phyloP scores from a whole-genome alignment of 2,113 vertebrate genomes.

The Gopherus flavomarginatus region DNA sequence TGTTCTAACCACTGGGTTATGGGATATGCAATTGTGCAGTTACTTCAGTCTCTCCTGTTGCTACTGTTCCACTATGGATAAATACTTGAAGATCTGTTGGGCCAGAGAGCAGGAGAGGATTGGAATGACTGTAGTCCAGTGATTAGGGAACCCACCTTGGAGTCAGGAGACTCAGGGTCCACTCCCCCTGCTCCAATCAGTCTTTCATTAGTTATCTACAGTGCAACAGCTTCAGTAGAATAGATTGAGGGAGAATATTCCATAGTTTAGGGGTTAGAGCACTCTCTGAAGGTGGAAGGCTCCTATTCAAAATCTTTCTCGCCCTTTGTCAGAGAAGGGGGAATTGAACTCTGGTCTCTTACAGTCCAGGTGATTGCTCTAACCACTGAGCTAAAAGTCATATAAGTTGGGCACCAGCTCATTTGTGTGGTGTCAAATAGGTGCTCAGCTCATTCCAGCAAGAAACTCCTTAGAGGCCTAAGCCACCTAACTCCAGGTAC shows the following conservation, averaged over 20 bases:
- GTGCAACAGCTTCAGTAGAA: background rate
- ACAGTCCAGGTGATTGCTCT: background rate
- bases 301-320: too few relatives aligned
- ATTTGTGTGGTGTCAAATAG: background rate
- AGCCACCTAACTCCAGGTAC: background rate
- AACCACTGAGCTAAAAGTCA: background rate
- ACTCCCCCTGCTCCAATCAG: too few relatives aligned
- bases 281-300: background rate
- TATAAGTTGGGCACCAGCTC: background rate
- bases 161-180: background rate
- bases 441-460: background rate
- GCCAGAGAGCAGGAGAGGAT: background rate
- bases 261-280: background rate
- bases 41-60: background rate
- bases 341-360: background rate
- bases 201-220: background rate
- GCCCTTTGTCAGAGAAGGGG: background rate
- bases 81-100: background rate
- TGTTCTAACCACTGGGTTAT: background rate
- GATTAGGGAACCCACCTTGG: too few relatives aligned
- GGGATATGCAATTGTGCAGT: background rate
- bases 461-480: background rate
- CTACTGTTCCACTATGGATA: background rate
- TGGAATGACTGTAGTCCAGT: background rate
- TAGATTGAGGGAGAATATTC: background rate